These are phyloP conservation scores for Cherax quadricarinatus DNA, from an alignment of 1,140 invertebrate species.

Conservation along the genomic window DNA sequence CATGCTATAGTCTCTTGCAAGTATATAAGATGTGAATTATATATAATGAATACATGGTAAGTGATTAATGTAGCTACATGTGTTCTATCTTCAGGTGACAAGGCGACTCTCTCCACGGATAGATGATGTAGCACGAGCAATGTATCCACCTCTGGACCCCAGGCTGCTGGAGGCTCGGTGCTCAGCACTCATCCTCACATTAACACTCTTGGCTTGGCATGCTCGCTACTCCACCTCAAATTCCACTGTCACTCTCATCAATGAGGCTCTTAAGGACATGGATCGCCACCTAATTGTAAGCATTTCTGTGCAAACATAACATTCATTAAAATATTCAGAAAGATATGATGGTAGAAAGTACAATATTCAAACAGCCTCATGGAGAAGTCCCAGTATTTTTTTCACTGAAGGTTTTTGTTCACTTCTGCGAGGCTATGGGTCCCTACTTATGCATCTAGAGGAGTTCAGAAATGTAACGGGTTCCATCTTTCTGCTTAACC, in stretches of 20 bases:
- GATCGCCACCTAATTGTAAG: conserved; percentile 82
- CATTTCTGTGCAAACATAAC: background rate
- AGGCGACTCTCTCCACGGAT: conserved; percentile 84
- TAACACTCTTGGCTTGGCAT: conserved; percentile 83
- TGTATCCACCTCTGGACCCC: conserved; percentile 86
- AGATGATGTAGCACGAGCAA: conserved; percentile 85
- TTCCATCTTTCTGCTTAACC: too few species aligned
- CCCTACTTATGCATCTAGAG: too few species aligned
- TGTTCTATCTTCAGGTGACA: conserved; percentile 78
- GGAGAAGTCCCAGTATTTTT: background rate
- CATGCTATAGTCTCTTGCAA: too few species aligned
- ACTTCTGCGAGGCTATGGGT: too few species aligned
- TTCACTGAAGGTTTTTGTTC: too few species aligned
- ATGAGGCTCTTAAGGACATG: conserved; percentile 83
- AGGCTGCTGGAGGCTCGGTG: conserved; percentile 84
- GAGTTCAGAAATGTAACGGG: too few species aligned
- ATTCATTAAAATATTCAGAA: background rate
- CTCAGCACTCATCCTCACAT: conserved; percentile 83
- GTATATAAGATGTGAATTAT: too few species aligned
- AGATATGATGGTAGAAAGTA: background rate
- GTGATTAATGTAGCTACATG: too few species aligned
- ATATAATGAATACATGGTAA: too few species aligned
- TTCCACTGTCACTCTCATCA: conserved; percentile 81
- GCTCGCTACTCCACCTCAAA: conserved; percentile 78
- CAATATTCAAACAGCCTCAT: background rate